Evolutionary conservation across 2,113 vertebrate genomes (phyloP).

Genomic region (Esox niger): DNA sequence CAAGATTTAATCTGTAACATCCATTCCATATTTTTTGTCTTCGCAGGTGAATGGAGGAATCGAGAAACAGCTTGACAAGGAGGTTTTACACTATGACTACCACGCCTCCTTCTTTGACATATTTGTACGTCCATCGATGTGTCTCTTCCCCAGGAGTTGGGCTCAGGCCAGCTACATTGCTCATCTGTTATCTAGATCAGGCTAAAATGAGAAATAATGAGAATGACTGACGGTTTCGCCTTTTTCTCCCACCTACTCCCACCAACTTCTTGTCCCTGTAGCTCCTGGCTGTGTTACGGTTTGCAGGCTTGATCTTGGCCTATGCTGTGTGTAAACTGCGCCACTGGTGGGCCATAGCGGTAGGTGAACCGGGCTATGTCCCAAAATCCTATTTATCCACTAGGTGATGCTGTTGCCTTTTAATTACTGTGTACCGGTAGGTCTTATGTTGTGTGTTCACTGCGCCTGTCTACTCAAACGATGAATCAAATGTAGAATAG

Average conservation of each 20-base stretch:
- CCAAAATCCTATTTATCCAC: conserved; percentile 1
- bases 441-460: not conserved
- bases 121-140: conserved; percentile 79
- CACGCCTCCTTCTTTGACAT: conserved; percentile 95
- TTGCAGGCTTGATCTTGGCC: conserved; percentile 87
- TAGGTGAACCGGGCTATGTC: conserved; percentile 64
- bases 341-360: conserved; percentile 97
- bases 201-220: not conserved
- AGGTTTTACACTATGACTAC: conserved; percentile 92
- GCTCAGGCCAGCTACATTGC: not conserved
- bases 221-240: not conserved
- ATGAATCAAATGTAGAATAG: not conserved
- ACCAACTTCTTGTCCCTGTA: conserved; percentile 59
- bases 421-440: too few species aligned
- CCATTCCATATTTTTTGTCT: conserved; percentile 4
- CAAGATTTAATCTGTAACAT: not conserved
- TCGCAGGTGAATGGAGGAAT: conserved; percentile 87
- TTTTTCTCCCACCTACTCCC: too few species aligned
- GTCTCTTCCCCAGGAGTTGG: not conserved
- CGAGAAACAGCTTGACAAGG: conserved; percentile 78
- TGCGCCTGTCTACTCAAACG: not conserved
- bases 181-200: not conserved
- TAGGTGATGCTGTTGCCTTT: conserved; percentile 19
- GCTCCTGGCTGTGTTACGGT: conserved; percentile 92
- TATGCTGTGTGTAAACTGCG: conserved; percentile 90